Base-by-base conservation (phyloP, 2,888 invertebrate species). In the Eilema griseolum region DNA sequence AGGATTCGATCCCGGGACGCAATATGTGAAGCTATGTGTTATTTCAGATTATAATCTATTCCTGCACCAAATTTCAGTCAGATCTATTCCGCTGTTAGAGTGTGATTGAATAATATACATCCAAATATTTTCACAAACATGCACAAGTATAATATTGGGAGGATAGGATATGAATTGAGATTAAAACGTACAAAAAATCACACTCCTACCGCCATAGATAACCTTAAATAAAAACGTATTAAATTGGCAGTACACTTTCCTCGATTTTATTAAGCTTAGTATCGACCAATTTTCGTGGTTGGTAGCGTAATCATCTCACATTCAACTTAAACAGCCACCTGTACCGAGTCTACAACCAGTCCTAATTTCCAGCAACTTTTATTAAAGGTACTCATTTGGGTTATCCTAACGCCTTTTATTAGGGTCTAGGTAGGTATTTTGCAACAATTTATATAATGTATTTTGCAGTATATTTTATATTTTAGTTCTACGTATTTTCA, bases 301-400 rank as follows among this genome's bases (percentile, higher is more conserved):
- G 69, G 73, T 12, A 37, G 11, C 12, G 61, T 77, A 72, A 71
- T 78, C 75, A 69, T 72, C 75, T 74, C 72, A 80, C 85, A 85
- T 85, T 83, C 82, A 79, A 80, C 61, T 68, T 59, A 41, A 20
- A 37, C 41, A 70, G 68, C 70, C 82, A 83, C 82, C 85, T 84
- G 84, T 75, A 79, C 79, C 20, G 7, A 41, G 20, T 20, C 20
- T 46, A 46, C 5, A 41, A 46, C 71, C 67, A 71, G 61, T 14
- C 31, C 56, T 77, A 69, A 72, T 72, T 78, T 70, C 41, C 64
- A 62, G 59, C 12, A 41, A 61, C 37, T 73, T 77, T 72, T 73
- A 72, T 70, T 72, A 70, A 75, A 78, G 23, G 61, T 56, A 11
- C 12, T 0, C 14, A 33, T 60, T 61, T 24, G 57, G 72, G 59